Evolutionary conservation across 2,888 invertebrate genomes (phyloP).

Genomic region (Eledona agricola): DNA sequence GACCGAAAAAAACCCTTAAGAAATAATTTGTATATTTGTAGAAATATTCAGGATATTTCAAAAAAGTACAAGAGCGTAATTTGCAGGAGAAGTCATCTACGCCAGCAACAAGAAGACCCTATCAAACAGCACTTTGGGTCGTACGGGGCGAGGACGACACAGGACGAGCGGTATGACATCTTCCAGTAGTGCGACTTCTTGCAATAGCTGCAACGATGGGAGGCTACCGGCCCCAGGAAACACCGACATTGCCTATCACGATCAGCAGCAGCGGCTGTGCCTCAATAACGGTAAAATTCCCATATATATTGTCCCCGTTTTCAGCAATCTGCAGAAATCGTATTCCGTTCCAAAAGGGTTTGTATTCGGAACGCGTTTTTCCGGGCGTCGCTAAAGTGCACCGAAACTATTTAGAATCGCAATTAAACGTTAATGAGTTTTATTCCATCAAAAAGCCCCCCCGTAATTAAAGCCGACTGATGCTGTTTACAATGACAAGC

Average conservation of each 20-base stretch:
- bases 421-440: constrained; percentile 37
- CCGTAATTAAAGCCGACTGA: constrained; percentile 36
- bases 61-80: constrained; percentile 12
- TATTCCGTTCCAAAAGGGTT: no score
- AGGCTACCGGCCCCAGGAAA: constrained; percentile 46
- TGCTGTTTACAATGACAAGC: constrained; percentile 39
- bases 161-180: constrained; percentile 67
- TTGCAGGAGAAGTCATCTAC: constrained; percentile 59
- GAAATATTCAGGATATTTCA: no score
- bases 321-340: no score
- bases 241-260: constrained; percentile 58
- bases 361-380: constrained; percentile 1
- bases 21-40: no score
- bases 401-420: constrained; percentile 27
- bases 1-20: no score
- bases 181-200: constrained; percentile 66
- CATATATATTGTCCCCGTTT: no score
- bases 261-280: constrained; percentile 57
- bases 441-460: constrained; percentile 32
- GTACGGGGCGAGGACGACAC: constrained; percentile 60
- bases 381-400: constrained; percentile 10
- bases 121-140: constrained; percentile 58
- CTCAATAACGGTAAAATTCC: constrained; percentile 58
- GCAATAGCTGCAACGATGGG: constrained; percentile 60
- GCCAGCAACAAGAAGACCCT: constrained; percentile 58